Evolutionary conservation across 2,797 vertebrate genomes (phyloP).

Genomic region (Distichodus sexfasciatus): DNA sequence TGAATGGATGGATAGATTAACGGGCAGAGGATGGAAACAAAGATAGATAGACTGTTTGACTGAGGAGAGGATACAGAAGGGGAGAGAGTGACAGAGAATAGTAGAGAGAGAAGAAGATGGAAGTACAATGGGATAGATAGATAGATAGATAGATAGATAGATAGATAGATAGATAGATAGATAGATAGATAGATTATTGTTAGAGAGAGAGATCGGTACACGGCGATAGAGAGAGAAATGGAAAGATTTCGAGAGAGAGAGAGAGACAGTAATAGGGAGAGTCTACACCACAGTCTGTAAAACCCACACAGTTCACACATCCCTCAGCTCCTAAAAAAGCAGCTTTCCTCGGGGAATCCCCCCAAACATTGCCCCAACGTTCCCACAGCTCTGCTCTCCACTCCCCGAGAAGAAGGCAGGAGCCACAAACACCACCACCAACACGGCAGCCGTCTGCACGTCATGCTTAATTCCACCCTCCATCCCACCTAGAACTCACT

Average conservation of each 20-base stretch:
- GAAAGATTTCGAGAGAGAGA: constrained; percentile 20
- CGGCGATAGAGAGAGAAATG: constrained; percentile 26
- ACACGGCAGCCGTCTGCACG: neutral
- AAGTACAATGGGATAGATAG: too few relatives aligned
- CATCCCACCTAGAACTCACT: neutral
- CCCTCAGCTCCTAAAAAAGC: constrained; percentile 63
- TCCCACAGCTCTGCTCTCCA: constrained; percentile 52
- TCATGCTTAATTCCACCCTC: neutral
- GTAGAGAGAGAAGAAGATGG: constrained; percentile 26
- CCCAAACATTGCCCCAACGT: constrained; percentile 52
- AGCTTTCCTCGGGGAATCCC: constrained; percentile 71
- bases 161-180: too few relatives aligned
- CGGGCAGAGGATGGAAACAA: too few relatives aligned
- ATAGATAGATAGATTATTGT: too few relatives aligned
- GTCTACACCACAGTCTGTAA: constrained; percentile 52
- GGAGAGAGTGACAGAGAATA: too few relatives aligned
- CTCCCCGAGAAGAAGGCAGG: constrained; percentile 46
- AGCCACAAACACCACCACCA: constrained; percentile 41
- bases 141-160: too few relatives aligned
- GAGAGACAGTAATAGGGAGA: constrained; percentile 15
- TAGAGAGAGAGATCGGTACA: constrained; percentile 20
- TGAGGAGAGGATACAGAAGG: too few relatives aligned
- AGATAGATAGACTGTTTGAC: too few relatives aligned
- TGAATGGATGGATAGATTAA: too few relatives aligned
- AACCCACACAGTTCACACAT: constrained; percentile 73